Base-by-base conservation (phyloP, 2,113 vertebrate species). In the Sminthopsis crassicaudata region DNA sequence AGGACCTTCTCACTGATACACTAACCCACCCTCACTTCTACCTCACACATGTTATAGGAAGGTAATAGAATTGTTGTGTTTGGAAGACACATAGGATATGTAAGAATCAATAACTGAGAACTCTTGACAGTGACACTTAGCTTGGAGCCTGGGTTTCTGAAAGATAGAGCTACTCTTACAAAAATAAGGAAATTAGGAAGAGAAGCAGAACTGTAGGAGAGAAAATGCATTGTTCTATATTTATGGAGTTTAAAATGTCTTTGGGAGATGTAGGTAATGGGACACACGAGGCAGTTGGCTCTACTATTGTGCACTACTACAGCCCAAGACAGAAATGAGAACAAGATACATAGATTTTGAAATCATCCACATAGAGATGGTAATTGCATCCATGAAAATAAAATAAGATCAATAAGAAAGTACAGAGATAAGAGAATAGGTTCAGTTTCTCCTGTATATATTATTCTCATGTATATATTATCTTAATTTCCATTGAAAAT, bases 401-500 rank as follows among this genome's bases (percentile, higher is more conserved):
- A 84, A 19, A 84, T 84, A n/a, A 84, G 19, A 22, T 84, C 67
- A 84, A 8, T 84, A 19, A 42, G 19, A 84, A 84, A 84, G 67
- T 42, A 84, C 16, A 84, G 67, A 84, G 19, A 84, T 14, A 76
- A 76, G 12, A 76, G 7, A 42, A 84, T n/a, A 84, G 19, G n/a
- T 23, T 19, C 36, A 84, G 6, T 42, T 84, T 50, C 50, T 50
- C 50, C 50, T 50, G 22, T 94, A 90, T 3, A 67, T 6, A 92
- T 91, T 51, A 90, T 92, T 53, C n/a, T n/a, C n/a, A n/a, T n/a
- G n/a, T n/a, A n/a, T n/a, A n/a, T n/a, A n/a, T 91, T 96, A 91
- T 96, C 1, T 25, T 2, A 51, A 36, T 93, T 96, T 96, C 89
- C 92, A 1, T 52, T 91, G 96, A 94, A 92, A 95, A 46, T 55